Evolutionary conservation across 2,797 vertebrate genomes (phyloP).

Genomic region (Malurus splendens): DNA sequence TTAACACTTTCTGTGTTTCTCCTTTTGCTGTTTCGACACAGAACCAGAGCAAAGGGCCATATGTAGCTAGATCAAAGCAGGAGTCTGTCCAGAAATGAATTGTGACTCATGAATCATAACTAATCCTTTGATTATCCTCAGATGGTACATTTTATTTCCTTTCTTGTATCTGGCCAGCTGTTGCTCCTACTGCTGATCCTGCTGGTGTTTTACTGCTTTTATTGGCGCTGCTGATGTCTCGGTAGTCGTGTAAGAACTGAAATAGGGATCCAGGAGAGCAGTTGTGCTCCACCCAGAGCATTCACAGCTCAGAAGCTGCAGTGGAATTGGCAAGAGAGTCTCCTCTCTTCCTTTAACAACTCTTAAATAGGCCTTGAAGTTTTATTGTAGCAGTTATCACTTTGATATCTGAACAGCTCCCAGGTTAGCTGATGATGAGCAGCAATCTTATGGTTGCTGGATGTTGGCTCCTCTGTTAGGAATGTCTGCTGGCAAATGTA

Average conservation of each 20-base stretch:
- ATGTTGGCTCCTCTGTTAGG: neutral
- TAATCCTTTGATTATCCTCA: slow-evolving; percentile 49
- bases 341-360: neutral
- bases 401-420: neutral
- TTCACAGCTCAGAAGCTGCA: neutral
- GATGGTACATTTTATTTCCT: slow-evolving; percentile 47
- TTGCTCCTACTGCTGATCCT: slow-evolving; percentile 33
- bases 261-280: neutral
- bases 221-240: neutral
- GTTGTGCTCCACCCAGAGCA: neutral
- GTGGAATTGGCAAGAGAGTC: neutral
- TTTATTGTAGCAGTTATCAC: neutral
- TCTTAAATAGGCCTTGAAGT: neutral
- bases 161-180: slow-evolving; percentile 49
- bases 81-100: slow-evolving; percentile 24
- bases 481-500: neutral
- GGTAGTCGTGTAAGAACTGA: neutral
- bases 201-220: slow-evolving; percentile 41
- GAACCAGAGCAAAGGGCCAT: slow-evolving; percentile 25
- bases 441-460: neutral
- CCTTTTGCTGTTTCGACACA: neutral
- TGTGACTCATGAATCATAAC: slow-evolving; percentile 39
- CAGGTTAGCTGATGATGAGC: neutral
- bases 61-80: slow-evolving; percentile 42
- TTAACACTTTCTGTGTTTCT: neutral